Percentiles rank a stretch among this genome's conserved stretches.
Conservation (phyloP, 2,113 vertebrate genomes). For the Pelecanoides urinatrix region DNA sequence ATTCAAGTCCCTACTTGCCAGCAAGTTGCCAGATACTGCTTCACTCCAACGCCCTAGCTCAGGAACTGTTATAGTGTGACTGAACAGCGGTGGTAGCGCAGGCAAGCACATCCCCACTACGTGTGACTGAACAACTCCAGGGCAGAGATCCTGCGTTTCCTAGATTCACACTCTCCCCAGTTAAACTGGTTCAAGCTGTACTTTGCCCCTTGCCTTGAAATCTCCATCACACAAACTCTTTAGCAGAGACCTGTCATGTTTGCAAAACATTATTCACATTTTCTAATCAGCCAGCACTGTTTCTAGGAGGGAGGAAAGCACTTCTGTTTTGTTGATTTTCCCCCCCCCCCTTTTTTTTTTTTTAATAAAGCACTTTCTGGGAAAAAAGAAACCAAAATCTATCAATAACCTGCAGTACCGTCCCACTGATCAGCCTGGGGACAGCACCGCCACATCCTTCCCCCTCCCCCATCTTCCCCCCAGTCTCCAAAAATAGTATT, state of each 20-base stretch:
- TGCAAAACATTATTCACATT: constrained; percentile 3
- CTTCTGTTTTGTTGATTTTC: background rate
- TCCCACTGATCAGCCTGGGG: background rate
- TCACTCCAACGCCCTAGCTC: background rate
- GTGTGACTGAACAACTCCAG: background rate
- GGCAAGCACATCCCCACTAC: background rate
- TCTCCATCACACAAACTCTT: background rate
- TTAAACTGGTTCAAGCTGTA: background rate
- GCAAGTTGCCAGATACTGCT: background rate
- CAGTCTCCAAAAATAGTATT: constrained; percentile 52
- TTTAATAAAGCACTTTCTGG: constrained; percentile 57
- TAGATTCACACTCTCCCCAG: background rate
- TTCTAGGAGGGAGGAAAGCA: constrained; percentile 53
- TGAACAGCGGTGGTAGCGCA: background rate
- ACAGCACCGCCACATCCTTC: background rate
- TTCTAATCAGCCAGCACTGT: constrained; percentile 20
- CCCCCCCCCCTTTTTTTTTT: background rate
- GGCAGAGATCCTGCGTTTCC: background rate
- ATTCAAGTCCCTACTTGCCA: background rate
- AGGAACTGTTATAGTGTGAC: background rate
- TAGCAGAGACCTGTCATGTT: background rate
- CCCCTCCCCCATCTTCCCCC: background rate
- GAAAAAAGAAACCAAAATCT: background rate
- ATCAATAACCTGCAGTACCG: background rate
- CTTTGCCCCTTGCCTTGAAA: background rate